Evolutionary conservation across 1,140 invertebrate species (phyloP).

Genomic region (Rhopalosiphum maidis): DNA sequence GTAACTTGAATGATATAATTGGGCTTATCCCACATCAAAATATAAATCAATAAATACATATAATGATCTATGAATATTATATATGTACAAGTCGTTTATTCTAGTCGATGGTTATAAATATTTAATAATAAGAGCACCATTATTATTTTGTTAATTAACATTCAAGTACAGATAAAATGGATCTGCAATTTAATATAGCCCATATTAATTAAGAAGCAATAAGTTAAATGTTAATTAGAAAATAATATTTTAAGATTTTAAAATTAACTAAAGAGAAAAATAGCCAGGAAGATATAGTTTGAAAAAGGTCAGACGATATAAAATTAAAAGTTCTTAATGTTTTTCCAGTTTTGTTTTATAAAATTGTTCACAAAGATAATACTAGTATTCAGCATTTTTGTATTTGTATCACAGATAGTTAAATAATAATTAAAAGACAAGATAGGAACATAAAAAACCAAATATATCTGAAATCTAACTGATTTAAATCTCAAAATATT

Average conservation of each 20-base stretch:
- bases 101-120: neutral
- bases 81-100: neutral
- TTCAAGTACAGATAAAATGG: neutral
- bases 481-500: neutral
- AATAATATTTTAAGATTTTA: constrained; percentile 19
- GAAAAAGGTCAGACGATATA: neutral
- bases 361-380: neutral
- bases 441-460: neutral
- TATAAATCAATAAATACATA: neutral
- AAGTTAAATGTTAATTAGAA: neutral
- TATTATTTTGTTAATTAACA: neutral
- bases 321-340: neutral
- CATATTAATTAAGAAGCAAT: neutral
- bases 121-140: constrained; percentile 18
- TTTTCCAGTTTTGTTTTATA: too few relatives aligned
- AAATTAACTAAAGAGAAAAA: neutral
- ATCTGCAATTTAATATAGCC: neutral
- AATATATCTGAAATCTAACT: neutral
- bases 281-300: neutral
- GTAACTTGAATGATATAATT: neutral
- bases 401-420: constrained; percentile 28
- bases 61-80: neutral
- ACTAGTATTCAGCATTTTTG: neutral
- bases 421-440: neutral
- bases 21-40: neutral